A percentile compares a stretch with the other conserved stretches of the same genome.
Conservation (phyloP, 35 echinoderm and acorn worm genomes). For the Holothuria glaberrima region DNA sequence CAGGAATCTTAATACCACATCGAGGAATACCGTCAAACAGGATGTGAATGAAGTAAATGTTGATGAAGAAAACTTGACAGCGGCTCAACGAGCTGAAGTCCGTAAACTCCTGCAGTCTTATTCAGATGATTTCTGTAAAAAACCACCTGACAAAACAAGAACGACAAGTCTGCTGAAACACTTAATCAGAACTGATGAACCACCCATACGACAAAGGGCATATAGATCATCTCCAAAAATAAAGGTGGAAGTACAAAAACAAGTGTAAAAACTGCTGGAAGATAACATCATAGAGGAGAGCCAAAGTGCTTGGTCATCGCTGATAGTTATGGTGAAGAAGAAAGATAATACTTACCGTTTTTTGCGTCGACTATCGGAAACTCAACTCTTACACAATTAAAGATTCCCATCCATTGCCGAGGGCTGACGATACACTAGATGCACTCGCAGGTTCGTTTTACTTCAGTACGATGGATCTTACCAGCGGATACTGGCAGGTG, state of each 20-base stretch:
- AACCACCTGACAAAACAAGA: background rate
- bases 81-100: background rate
- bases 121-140: background rate
- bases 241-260: too few relatives aligned
- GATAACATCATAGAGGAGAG: constrained; percentile 16
- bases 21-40: too few relatives aligned
- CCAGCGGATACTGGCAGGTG: too few relatives aligned
- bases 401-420: constrained; percentile 22
- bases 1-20: too few relatives aligned
- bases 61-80: too few relatives aligned
- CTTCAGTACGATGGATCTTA: too few relatives aligned
- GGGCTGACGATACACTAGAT: background rate
- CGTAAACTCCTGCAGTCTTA: background rate
- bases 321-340: constrained; percentile 40
- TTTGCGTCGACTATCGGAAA: constrained; percentile 10
- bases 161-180: constrained; percentile 24
- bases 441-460: background rate
- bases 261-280: background rate
- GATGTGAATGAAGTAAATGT: too few relatives aligned
- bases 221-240: constrained; percentile 19
- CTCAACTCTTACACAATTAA: too few relatives aligned
- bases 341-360: constrained; percentile 30
- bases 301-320: too few relatives aligned
- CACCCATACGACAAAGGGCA: background rate
- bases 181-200: background rate